Percentiles rank a stretch among this genome's conserved stretches.
Conservation (phyloP, 2,888 invertebrate genomes). For the Amiota mariae region DNA sequence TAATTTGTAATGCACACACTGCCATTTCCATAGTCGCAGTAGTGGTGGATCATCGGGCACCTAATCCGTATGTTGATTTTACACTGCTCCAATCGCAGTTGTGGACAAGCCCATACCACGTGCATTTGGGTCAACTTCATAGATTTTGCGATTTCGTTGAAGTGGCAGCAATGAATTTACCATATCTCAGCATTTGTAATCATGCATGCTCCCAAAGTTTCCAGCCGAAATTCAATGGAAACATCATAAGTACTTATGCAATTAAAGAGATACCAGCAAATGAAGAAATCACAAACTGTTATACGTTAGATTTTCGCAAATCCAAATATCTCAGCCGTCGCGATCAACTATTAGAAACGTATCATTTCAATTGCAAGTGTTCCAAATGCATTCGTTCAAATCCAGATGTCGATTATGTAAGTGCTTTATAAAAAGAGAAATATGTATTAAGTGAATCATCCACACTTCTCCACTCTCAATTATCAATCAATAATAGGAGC, state of each 20-base stretch:
- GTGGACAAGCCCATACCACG: slow-evolving; percentile 59
- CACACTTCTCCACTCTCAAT: neutral
- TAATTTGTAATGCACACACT: slow-evolving; percentile 85
- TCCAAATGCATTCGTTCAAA: slow-evolving; percentile 76
- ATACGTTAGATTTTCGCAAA: slow-evolving; percentile 84
- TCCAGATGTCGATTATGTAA: slow-evolving; percentile 59
- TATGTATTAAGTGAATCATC: neutral
- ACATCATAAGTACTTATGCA: slow-evolving; percentile 82
- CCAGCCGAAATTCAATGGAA: slow-evolving; percentile 82
- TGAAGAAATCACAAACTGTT: slow-evolving; percentile 88
- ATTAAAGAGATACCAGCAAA: slow-evolving; percentile 78
- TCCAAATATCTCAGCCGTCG: slow-evolving; percentile 78
- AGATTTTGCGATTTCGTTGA: slow-evolving; percentile 69
- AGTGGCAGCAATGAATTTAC: slow-evolving; percentile 87
- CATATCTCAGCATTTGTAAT: slow-evolving; percentile 92
- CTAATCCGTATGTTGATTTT: neutral
- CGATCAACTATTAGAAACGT: slow-evolving; percentile 79
- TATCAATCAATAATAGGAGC: neutral
- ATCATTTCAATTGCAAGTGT: slow-evolving; percentile 87
- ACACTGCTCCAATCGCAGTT: slow-evolving; percentile 50
- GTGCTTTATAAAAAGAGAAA: slow-evolving; percentile 40
- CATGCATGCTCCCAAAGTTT: slow-evolving; percentile 93
- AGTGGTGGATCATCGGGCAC: neutral
- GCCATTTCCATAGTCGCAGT: slow-evolving; percentile 68
- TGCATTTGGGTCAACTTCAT: slow-evolving; percentile 58